Percentiles rank a stretch among this genome's conserved stretches.
These are phyloP conservation scores for Dicyrtoma fusca DNA, from an alignment of 2,888 invertebrate genomes.

Conservation along the genomic window DNA sequence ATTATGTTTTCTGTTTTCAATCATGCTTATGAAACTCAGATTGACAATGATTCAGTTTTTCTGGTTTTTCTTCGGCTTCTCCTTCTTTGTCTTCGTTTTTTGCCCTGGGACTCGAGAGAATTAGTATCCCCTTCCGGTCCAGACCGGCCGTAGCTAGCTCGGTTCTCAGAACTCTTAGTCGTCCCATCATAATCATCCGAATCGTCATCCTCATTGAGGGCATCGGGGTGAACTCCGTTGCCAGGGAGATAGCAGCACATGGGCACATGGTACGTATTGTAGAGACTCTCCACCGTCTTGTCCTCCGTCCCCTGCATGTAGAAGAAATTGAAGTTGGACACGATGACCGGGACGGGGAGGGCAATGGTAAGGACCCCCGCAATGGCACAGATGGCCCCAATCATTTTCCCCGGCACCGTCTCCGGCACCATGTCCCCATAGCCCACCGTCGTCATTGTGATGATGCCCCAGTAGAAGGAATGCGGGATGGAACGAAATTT, in stretches of 20 bases:
- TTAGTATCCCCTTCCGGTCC: too few species aligned
- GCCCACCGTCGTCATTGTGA: conserved; percentile 50
- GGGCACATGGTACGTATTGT: conserved; percentile 7
- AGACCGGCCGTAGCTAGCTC: too few species aligned
- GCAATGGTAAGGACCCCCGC: conserved; percentile 49
- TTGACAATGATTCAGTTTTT: too few species aligned
- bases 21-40: too few species aligned
- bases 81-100: too few species aligned
- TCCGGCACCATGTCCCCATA: conserved; percentile 47
- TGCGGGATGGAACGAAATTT: conserved; percentile 41
- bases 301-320: conserved; percentile 44
- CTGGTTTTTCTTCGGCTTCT: too few species aligned
- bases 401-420: conserved; percentile 38
- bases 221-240: conserved; percentile 21
- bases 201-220: background rate
- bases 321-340: conserved; percentile 50
- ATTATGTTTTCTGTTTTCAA: too few species aligned
- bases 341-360: conserved; percentile 45
- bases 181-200: too few species aligned
- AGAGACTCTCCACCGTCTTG: background rate
- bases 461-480: conserved; percentile 50
- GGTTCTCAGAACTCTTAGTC: too few species aligned
- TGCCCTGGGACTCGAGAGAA: too few species aligned
- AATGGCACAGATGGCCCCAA: conserved; percentile 45
- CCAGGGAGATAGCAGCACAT: conserved; percentile 28